phyloP scores from a whole-genome alignment of 2,113 vertebrate genomes.

The Thamnaconus septentrionalis region DNA sequence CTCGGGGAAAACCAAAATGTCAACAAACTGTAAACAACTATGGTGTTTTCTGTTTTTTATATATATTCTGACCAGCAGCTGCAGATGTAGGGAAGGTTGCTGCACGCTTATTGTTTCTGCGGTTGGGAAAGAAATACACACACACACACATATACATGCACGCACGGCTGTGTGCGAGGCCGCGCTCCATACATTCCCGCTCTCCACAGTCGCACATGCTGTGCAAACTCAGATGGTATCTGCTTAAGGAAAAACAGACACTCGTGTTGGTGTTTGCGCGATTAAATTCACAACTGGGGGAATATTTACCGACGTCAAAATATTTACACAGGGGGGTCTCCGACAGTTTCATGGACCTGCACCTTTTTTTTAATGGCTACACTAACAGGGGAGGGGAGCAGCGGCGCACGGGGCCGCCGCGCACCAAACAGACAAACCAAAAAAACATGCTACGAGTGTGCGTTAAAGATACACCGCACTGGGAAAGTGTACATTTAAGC shows the following conservation, averaged over 20 bases:
- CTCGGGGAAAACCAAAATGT: background rate
- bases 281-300: constrained; percentile 55
- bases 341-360: constrained; percentile 50
- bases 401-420: constrained; percentile 15
- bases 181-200: constrained; percentile 6
- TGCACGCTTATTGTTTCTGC: too few relatives aligned
- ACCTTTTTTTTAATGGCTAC: constrained; percentile 33
- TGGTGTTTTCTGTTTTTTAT: too few relatives aligned
- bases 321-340: constrained; percentile 65
- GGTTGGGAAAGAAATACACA: constrained; percentile 1
- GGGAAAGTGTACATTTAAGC: constrained; percentile 10
- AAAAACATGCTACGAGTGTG: constrained; percentile 7
- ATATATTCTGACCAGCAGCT: too few relatives aligned
- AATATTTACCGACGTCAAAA: constrained; percentile 67
- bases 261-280: constrained; percentile 51
- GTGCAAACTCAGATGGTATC: constrained; percentile 58
- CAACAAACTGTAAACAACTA: too few relatives aligned
- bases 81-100: too few relatives aligned
- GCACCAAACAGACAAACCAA: constrained; percentile 42
- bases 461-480: background rate
- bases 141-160: background rate
- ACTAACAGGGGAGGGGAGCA: constrained; percentile 46
- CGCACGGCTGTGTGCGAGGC: too few relatives aligned
- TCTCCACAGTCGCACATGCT: constrained; percentile 5
- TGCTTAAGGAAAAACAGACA: constrained; percentile 65